These are phyloP conservation scores for Drosophila demipolita DNA, from an alignment of 2,888 invertebrate genomes.

Conservation along the genomic window DNA sequence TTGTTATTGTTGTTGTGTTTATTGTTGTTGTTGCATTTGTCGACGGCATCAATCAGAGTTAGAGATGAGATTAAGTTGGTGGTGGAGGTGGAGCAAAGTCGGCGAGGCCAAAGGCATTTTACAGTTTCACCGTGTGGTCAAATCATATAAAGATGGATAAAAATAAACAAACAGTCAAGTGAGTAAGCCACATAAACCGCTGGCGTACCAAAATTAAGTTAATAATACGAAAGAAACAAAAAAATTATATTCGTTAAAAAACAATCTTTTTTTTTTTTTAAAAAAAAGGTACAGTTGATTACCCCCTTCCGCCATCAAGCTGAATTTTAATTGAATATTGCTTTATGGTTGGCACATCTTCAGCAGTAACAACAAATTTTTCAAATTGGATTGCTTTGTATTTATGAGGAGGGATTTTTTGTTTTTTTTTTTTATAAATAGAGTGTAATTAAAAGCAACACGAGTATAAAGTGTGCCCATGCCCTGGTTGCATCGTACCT, in stretches of 20 bases:
- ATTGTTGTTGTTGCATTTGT: slow-evolving; percentile 41
- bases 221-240: slow-evolving; percentile 36
- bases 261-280: background rate
- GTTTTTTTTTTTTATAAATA: background rate
- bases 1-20: slow-evolving; percentile 25
- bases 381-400: background rate
- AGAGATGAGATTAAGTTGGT: slow-evolving; percentile 21
- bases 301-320: background rate
- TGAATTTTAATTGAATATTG: slow-evolving; percentile 23
- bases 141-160: slow-evolving; percentile 53
- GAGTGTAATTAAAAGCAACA: slow-evolving; percentile 51
- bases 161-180: slow-evolving; percentile 70
- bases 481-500: slow-evolving; percentile 38
- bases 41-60: slow-evolving; percentile 75
- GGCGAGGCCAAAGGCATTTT: slow-evolving; percentile 69
- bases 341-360: slow-evolving; percentile 5
- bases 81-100: slow-evolving; percentile 20
- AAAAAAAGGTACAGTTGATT: slow-evolving; percentile 13
- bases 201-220: slow-evolving; percentile 42
- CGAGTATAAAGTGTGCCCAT: slow-evolving; percentile 46
- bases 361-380: background rate
- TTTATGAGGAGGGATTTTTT: background rate
- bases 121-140: slow-evolving; percentile 60
- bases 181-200: slow-evolving; percentile 61
- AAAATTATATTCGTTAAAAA: background rate